Evolutionary conservation across 1,140 invertebrate genomes (phyloP).

Genomic region (Tribolium castaneum): DNA sequence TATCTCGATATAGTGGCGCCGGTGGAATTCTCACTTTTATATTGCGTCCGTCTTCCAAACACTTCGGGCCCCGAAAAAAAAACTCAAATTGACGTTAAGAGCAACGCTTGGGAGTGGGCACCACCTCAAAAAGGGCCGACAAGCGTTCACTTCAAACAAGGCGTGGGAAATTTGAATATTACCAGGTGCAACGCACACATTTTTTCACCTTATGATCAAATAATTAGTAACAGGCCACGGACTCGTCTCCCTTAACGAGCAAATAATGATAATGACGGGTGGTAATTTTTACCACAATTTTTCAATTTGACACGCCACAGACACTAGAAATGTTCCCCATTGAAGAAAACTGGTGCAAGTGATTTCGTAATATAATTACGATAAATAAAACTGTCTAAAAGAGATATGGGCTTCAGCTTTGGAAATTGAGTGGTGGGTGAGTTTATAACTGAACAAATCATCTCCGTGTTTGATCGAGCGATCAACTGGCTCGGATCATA

Average conservation of each 20-base stretch:
- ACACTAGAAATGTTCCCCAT: no score
- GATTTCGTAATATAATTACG: no score
- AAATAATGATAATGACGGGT: constrained; percentile 13
- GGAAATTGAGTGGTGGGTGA: no score
- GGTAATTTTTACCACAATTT: no score
- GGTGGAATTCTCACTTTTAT: constrained; percentile 43
- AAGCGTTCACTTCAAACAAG: background rate
- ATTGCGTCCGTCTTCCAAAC: constrained; percentile 30
- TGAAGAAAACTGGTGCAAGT: no score
- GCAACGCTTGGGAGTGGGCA: constrained; percentile 3
- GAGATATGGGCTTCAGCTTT: no score
- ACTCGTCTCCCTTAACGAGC: constrained; percentile 9
- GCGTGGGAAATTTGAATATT: constrained; percentile 39
- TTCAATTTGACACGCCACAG: no score
- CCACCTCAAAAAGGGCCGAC: constrained; percentile 4
- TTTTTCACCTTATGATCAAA: constrained; percentile 8
- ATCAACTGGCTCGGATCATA: background rate
- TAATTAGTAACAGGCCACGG: constrained; percentile 4
- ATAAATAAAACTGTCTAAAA: no score
- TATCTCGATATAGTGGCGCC: constrained; percentile 42
- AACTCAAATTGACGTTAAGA: constrained; percentile 6
- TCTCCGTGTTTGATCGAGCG: background rate
- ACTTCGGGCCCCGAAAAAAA: background rate
- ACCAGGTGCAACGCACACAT: constrained; percentile 11
- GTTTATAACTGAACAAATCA: constrained; percentile 20